These are phyloP conservation scores for Anarsia innoxiella DNA, from an alignment of 2,888 invertebrate species.

Conservation along the genomic window DNA sequence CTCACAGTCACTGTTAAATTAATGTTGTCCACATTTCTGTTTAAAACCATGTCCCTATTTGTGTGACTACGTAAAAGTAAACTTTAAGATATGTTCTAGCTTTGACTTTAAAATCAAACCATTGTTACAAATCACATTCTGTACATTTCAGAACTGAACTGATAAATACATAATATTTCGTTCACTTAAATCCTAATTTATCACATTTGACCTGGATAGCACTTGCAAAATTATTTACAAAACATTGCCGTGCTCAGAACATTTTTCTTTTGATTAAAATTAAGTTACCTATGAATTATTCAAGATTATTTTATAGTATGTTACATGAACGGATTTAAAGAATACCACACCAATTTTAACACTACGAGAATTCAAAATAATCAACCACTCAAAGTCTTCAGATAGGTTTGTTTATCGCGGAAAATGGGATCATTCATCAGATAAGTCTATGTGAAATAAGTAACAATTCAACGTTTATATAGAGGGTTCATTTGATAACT, in stretches of 20 bases:
- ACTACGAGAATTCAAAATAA: conserved; percentile 66
- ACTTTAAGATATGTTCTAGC: conserved; percentile 28
- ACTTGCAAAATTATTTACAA: conserved; percentile 58
- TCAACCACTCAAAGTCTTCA: conserved; percentile 56
- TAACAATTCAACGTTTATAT: conserved; percentile 4
- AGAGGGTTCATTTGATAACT: conserved; percentile 25
- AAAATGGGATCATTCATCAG: no score
- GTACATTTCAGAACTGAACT: conserved; percentile 24
- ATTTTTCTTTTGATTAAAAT: conserved; percentile 59
- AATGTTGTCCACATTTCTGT: conserved; percentile 25
- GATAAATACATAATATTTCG: conserved; percentile 25
- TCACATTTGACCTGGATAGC: conserved; percentile 71
- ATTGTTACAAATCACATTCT: conserved; percentile 20
- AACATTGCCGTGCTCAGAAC: conserved; percentile 57
- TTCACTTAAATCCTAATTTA: conserved; percentile 65
- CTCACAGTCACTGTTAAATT: conserved; percentile 40
- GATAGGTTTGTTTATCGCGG: no score
- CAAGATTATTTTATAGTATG: conserved; percentile 52
- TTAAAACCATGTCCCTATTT: conserved; percentile 1
- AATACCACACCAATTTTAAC: conserved; percentile 71
- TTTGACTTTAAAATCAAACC: conserved; percentile 26
- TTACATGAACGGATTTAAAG: conserved; percentile 66
- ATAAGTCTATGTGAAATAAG: no score
- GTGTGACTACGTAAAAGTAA: conserved; percentile 25
- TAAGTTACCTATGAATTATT: conserved; percentile 44